Evolutionary conservation across 1,140 invertebrate genomes (phyloP), one percentile per base, ranked within the genome.

Genomic region (Oreohelix idahoensis): DNA sequence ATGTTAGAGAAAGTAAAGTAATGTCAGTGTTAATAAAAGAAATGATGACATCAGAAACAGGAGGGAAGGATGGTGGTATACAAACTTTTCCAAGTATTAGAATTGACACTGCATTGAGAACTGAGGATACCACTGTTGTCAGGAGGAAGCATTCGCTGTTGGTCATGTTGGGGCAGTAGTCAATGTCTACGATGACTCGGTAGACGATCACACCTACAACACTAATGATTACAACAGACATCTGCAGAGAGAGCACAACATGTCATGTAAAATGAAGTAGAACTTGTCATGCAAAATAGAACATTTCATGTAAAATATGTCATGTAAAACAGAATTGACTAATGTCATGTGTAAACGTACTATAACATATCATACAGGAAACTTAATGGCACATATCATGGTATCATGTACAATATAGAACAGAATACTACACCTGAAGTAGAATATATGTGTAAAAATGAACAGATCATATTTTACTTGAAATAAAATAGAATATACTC

Each of bases 21-120:
- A 45, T 45, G 42, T 8, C 15, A 45, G 15, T 45, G 5, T 15
- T 45, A n/a, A 45, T 45, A 45, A 5, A 45, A 45, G 42, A 45
- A 45, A 45, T 45, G 42, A 15, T 45, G 5, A 45, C 42, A 45
- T 45, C 15, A 5, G 15, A 45, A 45, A 15, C 15, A 45, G 42
- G 42, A 45, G 15, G 23, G 35, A 23, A 53, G 42, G 20, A 35
- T 26, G 29, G 73, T 35, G 13, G 26, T 13, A 42, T 70, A 66
- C 79, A 83, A 85, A 92, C 91, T 88, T 86, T 92, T 42, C 92
- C 90, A 2, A 93, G 88, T 70, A 93, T 83, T 38, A 93, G 86
- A 20, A 93, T 93, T 11, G 92, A 92, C 20, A 93, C 78, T 20
- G 92, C 92, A 73, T 93, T 93, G 66, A 93, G 87, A 10, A 93